Percentiles rank a stretch among this genome's conserved stretches.
These are phyloP conservation scores for Myopa testacea DNA, from an alignment of 2,888 invertebrate genomes.

Conservation along the genomic window DNA sequence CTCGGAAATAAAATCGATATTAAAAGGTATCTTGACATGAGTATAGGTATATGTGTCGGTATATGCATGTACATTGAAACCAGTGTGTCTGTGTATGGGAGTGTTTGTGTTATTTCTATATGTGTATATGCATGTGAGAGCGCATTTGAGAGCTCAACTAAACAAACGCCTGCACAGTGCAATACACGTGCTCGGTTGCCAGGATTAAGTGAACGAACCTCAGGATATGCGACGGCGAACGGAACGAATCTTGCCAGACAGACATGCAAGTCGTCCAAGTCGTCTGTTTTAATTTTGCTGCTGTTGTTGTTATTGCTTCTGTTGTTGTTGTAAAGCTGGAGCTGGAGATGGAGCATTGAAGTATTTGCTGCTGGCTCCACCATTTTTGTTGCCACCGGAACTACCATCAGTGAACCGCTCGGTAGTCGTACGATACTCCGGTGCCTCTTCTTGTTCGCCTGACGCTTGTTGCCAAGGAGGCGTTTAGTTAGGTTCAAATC, in stretches of 20 bases:
- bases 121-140: background rate
- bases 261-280: constrained; percentile 30
- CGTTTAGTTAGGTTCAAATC: background rate
- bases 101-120: background rate
- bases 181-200: constrained; percentile 31
- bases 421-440: background rate
- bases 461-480: constrained; percentile 16
- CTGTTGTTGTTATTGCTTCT: constrained; percentile 51
- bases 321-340: constrained; percentile 55
- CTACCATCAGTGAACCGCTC: background rate
- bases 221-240: constrained; percentile 15
- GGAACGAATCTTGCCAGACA: constrained; percentile 16
- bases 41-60: background rate
- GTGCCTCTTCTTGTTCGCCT: background rate
- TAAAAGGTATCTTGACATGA: background rate
- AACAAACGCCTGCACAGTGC: background rate
- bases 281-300: constrained; percentile 32
- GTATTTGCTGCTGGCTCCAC: constrained; percentile 43
- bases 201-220: constrained; percentile 35
- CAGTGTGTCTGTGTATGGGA: no score
- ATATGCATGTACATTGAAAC: background rate
- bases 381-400: constrained; percentile 48
- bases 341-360: constrained; percentile 50
- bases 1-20: constrained; percentile 34
- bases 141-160: background rate